These are phyloP conservation scores for Polypedilum pembai DNA, from an alignment of 1,140 invertebrate species.

Conservation along the genomic window DNA sequence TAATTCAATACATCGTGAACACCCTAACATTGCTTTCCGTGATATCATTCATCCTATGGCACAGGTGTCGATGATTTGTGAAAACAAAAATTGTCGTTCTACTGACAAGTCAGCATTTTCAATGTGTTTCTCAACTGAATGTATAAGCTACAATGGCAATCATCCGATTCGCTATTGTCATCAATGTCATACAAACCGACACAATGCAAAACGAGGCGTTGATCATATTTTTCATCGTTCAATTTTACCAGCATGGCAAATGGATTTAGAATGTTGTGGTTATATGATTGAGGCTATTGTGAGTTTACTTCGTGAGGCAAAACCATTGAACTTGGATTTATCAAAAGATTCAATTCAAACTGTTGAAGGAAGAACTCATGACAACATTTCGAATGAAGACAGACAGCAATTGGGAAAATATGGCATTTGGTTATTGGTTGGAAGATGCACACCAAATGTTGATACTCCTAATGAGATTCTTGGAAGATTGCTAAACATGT, in stretches of 20 bases:
- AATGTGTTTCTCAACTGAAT: constrained; percentile 95
- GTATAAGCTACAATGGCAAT: constrained; percentile 91
- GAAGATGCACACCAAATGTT: constrained; percentile 79
- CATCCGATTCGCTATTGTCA: constrained; percentile 90
- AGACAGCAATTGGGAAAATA: constrained; percentile 84
- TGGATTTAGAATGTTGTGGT: constrained; percentile 83
- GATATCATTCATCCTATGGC: constrained; percentile 92
- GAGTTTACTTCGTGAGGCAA: constrained; percentile 73
- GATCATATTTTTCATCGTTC: constrained; percentile 86
- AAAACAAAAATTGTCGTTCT: constrained; percentile 96
- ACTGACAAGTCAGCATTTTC: constrained; percentile 88
- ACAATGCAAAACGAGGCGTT: constrained; percentile 73
- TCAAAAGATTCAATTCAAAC: constrained; percentile 39
- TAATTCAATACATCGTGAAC: constrained; percentile 78
- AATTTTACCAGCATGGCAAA: constrained; percentile 75
- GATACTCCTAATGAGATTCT: constrained; percentile 81
- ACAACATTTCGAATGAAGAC: constrained; percentile 65
- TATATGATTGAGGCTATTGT: constrained; percentile 96
- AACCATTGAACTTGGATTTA: constrained; percentile 59
- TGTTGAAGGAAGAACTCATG: constrained; percentile 37
- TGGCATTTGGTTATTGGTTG: constrained; percentile 93
- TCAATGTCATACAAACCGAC: constrained; percentile 81
- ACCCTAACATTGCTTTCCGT: constrained; percentile 76
- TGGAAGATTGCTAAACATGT: constrained; percentile 84
- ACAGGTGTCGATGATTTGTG: constrained; percentile 88